Evolutionary conservation across 92 coral and sea anemone species (phyloP).

Genomic region (Phenganax subtilis): DNA sequence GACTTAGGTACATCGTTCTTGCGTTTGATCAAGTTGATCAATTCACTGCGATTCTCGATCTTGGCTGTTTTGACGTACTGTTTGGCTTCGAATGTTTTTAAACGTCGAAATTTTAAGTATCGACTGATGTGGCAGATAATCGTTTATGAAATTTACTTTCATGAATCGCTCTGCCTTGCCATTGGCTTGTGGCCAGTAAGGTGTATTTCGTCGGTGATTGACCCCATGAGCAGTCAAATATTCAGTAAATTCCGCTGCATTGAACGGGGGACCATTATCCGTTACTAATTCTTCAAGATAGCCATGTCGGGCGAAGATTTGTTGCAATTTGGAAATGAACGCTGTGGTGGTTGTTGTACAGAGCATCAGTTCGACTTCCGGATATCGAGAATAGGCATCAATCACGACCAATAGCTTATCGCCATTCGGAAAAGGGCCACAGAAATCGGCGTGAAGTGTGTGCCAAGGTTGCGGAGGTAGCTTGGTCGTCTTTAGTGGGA

Average conservation of each 20-base stretch:
- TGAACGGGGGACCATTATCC: not conserved
- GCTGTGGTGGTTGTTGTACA: not conserved
- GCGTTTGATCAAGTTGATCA: not conserved
- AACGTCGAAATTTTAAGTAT: too few species aligned
- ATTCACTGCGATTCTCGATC: too few species aligned
- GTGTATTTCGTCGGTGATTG: not conserved
- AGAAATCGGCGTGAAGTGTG: constrained; percentile 25
- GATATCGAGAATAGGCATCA: constrained; percentile 34
- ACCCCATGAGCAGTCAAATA: not conserved
- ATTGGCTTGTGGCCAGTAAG: not conserved
- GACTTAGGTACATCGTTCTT: not conserved
- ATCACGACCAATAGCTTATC: constrained; percentile 31
- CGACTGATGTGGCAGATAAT: not conserved
- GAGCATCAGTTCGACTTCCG: constrained; percentile 27
- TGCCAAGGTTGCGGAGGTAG: constrained; percentile 39
- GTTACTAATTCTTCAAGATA: not conserved
- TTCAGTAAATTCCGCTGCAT: not conserved
- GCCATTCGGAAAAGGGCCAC: constrained; percentile 38
- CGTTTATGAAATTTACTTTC: too few species aligned
- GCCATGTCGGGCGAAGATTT: not conserved
- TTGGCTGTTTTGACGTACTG: too few species aligned
- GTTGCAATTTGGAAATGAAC: not conserved
- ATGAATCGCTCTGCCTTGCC: not conserved
- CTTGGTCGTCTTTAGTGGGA: not conserved
- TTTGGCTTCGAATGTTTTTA: too few species aligned